Conservation (phyloP, 2,888 invertebrate species). For the Scaeva pyrastri region DNA sequence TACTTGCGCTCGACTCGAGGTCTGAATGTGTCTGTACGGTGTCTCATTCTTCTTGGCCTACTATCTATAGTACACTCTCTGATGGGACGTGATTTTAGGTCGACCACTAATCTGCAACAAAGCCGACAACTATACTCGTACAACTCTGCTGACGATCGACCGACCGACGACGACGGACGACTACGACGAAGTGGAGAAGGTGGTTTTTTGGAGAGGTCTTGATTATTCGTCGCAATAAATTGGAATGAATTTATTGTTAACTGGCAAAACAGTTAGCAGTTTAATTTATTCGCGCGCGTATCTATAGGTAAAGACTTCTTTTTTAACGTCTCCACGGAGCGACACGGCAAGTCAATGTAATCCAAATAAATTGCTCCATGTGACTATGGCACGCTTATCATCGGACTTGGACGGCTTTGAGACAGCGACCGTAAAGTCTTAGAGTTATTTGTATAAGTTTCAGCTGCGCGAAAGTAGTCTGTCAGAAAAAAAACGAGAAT, state of each 20-base stretch:
- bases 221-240: slow-evolving; percentile 69
- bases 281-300: slow-evolving; percentile 63
- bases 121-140: neutral
- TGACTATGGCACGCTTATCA: slow-evolving; percentile 49
- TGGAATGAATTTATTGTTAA: slow-evolving; percentile 72
- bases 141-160: too few species aligned
- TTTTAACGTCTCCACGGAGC: neutral
- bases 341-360: too few species aligned
- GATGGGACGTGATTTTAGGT: slow-evolving; percentile 20
- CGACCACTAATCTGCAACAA: slow-evolving; percentile 17
- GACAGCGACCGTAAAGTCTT: neutral
- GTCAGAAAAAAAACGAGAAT: neutral
- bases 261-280: slow-evolving; percentile 63
- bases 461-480: neutral
- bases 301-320: neutral
- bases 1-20: neutral
- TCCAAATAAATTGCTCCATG: slow-evolving; percentile 63
- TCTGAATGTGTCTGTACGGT: neutral
- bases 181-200: slow-evolving; percentile 13
- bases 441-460: slow-evolving; percentile 4
- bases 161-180: neutral
- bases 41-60: slow-evolving; percentile 23
- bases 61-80: slow-evolving; percentile 25
- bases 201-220: slow-evolving; percentile 52
- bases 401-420: slow-evolving; percentile 3